Conservation (phyloP, 1,140 invertebrate genomes). For the Eupristina koningsbergeri region DNA sequence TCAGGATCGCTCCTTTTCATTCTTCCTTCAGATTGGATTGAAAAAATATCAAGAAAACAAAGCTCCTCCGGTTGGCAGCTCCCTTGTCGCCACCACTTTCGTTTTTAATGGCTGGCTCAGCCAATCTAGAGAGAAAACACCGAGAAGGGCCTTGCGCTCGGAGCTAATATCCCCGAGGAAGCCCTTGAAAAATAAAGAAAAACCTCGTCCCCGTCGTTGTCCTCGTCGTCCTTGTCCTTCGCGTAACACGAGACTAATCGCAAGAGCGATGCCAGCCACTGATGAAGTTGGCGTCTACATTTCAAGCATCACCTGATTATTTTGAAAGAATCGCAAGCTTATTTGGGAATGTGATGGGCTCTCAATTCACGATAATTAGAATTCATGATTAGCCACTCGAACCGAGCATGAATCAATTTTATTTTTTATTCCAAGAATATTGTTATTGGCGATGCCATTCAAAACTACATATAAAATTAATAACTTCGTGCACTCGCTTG, state of each 20-base stretch:
- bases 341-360: background rate
- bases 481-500: background rate
- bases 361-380: slow-evolving; percentile 8
- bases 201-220: background rate
- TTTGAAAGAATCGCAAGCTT: background rate
- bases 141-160: background rate
- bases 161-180: background rate
- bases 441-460: background rate
- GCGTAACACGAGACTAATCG: slow-evolving; percentile 2
- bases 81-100: slow-evolving; percentile 38
- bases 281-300: background rate
- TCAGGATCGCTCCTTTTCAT: background rate
- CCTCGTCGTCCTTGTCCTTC: background rate
- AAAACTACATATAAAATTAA: background rate
- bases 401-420: background rate
- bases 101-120: slow-evolving; percentile 26
- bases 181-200: background rate
- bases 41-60: slow-evolving; percentile 26
- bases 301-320: background rate
- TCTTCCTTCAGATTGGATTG: slow-evolving; percentile 1
- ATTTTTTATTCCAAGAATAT: background rate
- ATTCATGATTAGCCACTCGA: background rate
- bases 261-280: background rate
- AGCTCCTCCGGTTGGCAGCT: background rate
- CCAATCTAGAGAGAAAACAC: background rate